phyloP scores from a whole-genome alignment of 2,797 vertebrate species.

The Betta splendens region DNA sequence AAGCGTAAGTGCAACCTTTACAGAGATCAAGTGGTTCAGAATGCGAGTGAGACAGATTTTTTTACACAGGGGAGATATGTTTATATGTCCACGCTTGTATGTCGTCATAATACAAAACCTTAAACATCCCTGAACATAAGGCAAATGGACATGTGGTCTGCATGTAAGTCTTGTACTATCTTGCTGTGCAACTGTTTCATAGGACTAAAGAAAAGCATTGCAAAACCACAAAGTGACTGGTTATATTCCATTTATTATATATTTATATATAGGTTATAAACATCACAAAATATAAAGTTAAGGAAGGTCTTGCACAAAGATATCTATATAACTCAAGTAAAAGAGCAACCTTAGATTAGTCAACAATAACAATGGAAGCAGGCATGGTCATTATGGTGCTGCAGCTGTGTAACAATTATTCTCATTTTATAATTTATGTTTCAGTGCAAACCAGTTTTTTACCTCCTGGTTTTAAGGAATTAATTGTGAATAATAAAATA shows the following conservation, averaged over 20 bases:
- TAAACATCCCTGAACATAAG: background rate
- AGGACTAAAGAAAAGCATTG: conserved; percentile 25
- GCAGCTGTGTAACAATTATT: conserved; percentile 66
- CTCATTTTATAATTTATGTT: conserved; percentile 55
- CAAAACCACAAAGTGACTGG: conserved; percentile 44
- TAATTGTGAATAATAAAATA: conserved; percentile 71
- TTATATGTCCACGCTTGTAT: background rate
- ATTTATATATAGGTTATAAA: conserved; percentile 79
- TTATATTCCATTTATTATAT: conserved; percentile 82
- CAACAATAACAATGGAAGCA: conserved; percentile 63
- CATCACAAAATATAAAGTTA: conserved; percentile 83
- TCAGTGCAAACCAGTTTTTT: conserved; percentile 74
- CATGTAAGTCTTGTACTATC: background rate
- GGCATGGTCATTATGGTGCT: conserved; percentile 65
- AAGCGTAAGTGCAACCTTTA: too few relatives aligned
- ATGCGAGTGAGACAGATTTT: too few relatives aligned
- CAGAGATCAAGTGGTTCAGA: too few relatives aligned
- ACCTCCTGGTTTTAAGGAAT: conserved; percentile 58
- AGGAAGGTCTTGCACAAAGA: conserved; percentile 76
- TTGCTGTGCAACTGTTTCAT: background rate
- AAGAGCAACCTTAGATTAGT: conserved; percentile 77
- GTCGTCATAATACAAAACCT: conserved; percentile 4
- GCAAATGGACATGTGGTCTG: background rate
- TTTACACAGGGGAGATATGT: background rate
- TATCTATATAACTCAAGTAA: conserved; percentile 66